Base-by-base conservation (phyloP, 2,797 vertebrate species). In the Coracias cyanogaster region DNA sequence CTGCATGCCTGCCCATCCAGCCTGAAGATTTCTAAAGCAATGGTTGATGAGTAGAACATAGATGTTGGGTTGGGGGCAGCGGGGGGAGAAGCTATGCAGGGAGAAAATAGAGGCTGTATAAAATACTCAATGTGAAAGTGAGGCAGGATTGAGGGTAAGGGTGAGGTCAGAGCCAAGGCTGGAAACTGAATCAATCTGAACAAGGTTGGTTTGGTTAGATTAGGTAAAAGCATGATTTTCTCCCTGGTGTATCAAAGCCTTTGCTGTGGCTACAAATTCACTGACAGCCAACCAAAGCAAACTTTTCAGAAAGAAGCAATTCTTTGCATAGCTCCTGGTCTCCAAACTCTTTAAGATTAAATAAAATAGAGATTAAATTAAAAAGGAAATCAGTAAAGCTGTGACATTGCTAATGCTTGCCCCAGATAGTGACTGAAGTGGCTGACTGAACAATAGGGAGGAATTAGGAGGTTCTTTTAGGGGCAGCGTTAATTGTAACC, bases 1-100 rank as follows among this genome's bases (percentile, higher is more conserved):
- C 97, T 97, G 98, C 97, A 95, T 96, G 98, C 98, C 98, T 98
- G 98, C 98, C 98, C 98, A 97, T 98, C 97, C 96, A 92, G 97
- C 95, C 97, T 73, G 96, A 97, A 98, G 97, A 97, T 97, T 96
- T 98, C 97, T 98, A 97, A 98, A 97, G 97, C 72, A 39, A 60
- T 96, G 95, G 95, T 95, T 98, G 97, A 97, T 97, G 95, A 97
- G 94, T 96, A 95, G 95, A 97, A 97, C 96, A 84, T 95, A 97
- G 97, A 95, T 89, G 96, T 86, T 93, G 94, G 82, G 41, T 84
- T 89, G 45, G 92, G 57, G 94, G 64, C 18, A 49, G 33, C 91
- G 24, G 13, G 3, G 39, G 45, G 60, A 45, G 81, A 66, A 93
- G 58, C 82, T 95, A 96, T 67, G 82, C 73, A 76, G 95, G 94